Evolutionary conservation across 2,113 vertebrate species (phyloP).

Genomic region (Eira barbara): DNA sequence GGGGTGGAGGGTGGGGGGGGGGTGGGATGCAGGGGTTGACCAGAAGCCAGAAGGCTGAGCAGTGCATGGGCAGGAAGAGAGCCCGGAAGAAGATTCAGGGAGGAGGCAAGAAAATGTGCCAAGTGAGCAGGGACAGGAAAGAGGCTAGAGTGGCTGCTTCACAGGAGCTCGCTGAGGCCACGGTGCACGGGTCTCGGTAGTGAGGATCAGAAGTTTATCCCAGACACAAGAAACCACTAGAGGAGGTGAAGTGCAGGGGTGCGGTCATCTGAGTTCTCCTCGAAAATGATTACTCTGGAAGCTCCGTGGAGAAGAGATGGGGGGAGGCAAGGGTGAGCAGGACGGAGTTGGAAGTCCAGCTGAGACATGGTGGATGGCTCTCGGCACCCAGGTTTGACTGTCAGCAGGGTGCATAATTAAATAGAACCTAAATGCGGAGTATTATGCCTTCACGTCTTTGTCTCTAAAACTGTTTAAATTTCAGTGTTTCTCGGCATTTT

Average conservation of each 20-base stretch:
- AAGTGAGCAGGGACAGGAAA: not conserved
- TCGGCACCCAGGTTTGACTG: not conserved
- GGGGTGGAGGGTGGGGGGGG: too few species aligned
- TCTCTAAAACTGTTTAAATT: not conserved
- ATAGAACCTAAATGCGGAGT: not conserved
- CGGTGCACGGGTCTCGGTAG: fast-evolving
- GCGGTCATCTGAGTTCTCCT: not conserved
- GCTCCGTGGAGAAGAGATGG: not conserved
- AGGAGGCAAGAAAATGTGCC: not conserved
- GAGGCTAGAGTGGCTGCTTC: not conserved
- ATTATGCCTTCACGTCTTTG: not conserved
- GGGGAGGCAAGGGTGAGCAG: not conserved
- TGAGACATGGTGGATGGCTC: not conserved
- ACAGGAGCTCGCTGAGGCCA: not conserved
- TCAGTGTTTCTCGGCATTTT: not conserved
- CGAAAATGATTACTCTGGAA: not conserved
- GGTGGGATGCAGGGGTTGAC: too few species aligned
- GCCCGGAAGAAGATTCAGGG: not conserved
- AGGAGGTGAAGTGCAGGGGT: not conserved
- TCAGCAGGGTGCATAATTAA: not conserved
- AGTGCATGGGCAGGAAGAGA: not conserved
- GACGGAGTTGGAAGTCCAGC: not conserved
- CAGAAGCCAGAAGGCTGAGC: not conserved
- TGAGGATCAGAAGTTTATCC: not conserved
- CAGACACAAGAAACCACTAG: not conserved